Evolutionary conservation across 2,888 invertebrate species (phyloP).

Genomic region (Villa cingulata): DNA sequence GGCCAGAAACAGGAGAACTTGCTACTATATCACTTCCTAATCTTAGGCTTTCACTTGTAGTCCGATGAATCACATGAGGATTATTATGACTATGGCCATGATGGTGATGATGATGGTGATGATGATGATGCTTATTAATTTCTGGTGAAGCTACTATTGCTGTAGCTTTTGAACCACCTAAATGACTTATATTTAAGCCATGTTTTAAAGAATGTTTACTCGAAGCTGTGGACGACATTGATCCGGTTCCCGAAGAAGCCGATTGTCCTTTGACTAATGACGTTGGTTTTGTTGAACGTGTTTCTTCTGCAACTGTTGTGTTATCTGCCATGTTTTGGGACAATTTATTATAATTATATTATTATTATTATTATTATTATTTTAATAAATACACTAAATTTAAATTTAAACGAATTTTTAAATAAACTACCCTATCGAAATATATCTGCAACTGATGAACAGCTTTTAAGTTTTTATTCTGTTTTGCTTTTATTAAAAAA

Average conservation of each 20-base stretch:
- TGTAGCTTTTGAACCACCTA: not conserved
- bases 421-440: no score
- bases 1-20: slow-evolving; percentile 17
- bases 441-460: no score
- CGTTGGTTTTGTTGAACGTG: not conserved
- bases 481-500: no score
- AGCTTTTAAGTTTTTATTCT: no score
- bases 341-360: no score
- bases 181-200: not conserved
- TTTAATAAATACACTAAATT: no score
- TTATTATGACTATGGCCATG: slow-evolving; percentile 14
- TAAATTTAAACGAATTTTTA: no score
- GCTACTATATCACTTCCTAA: slow-evolving; percentile 6
- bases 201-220: slow-evolving; percentile 5
- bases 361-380: no score
- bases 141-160: not conserved
- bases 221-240: not conserved
- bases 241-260: slow-evolving; percentile 1
- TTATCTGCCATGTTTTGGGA: slow-evolving; percentile 7
- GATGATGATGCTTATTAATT: slow-evolving; percentile 3
- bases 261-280: slow-evolving; percentile 1
- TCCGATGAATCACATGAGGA: slow-evolving; percentile 45
- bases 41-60: slow-evolving; percentile 59
- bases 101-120: slow-evolving; percentile 18
- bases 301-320: slow-evolving; percentile 5